A percentile compares a stretch with the other conserved stretches of the same genome.
Evolutionary conservation across 1,140 invertebrate genomes (phyloP).

Genomic region (Drosophila willistoni): DNA sequence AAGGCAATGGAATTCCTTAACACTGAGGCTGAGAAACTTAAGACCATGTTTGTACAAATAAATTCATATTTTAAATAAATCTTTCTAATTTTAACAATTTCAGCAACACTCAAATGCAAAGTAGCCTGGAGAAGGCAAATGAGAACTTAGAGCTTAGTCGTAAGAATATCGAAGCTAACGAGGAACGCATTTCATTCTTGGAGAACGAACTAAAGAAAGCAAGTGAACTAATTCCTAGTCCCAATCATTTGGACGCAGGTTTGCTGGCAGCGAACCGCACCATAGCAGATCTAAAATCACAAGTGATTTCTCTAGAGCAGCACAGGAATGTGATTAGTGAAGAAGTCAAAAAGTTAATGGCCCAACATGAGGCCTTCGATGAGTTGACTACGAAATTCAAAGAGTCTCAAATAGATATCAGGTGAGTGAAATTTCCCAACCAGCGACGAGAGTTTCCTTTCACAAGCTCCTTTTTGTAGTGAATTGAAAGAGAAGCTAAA

Average conservation of each 20-base stretch:
- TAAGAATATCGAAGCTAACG: background rate
- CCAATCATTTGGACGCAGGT: background rate
- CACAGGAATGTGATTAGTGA: background rate
- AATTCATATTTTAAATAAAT: background rate
- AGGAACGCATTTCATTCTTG: slow-evolving; percentile 1
- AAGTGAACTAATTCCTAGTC: background rate
- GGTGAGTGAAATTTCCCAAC: slow-evolving; percentile 6
- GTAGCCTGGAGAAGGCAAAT: slow-evolving; percentile 15
- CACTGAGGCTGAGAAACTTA: slow-evolving; percentile 1
- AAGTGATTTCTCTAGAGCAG: slow-evolving; percentile 24
- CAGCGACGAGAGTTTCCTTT: background rate
- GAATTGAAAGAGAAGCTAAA: slow-evolving; percentile 22
- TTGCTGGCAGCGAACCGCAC: background rate
- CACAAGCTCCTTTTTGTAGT: background rate
- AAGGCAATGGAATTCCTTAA: background rate
- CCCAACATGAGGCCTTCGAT: background rate
- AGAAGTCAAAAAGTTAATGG: background rate
- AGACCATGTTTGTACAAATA: slow-evolving; percentile 29
- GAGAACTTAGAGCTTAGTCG: background rate
- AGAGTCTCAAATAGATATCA: background rate
- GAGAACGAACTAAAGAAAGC: slow-evolving; percentile 1
- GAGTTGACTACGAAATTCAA: background rate
- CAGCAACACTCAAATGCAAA: slow-evolving; percentile 21
- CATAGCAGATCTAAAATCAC: slow-evolving; percentile 13
- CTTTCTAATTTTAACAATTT: background rate